Evolutionary conservation across 2,888 invertebrate genomes (phyloP).

Genomic region (Mechanitis messenoides): DNA sequence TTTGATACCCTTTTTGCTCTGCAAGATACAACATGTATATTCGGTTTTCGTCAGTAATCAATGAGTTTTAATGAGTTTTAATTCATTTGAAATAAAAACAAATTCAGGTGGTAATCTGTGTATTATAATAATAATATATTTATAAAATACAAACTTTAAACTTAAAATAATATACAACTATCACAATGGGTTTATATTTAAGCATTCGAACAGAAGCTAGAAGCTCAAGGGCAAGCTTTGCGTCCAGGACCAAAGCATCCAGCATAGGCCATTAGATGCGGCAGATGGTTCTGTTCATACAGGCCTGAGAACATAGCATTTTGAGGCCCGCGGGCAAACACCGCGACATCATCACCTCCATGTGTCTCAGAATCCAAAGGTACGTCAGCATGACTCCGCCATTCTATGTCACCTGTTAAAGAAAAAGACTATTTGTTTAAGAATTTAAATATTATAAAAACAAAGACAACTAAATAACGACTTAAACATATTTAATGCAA

Average conservation of each 20-base stretch:
- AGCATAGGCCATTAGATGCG: constrained; percentile 84
- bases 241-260: constrained; percentile 79
- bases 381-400: constrained; percentile 60
- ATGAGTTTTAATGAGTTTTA: no score
- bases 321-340: constrained; percentile 83
- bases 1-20: not conserved
- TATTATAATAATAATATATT: no score
- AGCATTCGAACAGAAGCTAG: not conserved
- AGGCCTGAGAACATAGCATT: constrained; percentile 84
- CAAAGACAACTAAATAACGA: no score
- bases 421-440: not conserved
- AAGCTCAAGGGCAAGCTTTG: constrained; percentile 43
- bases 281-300: constrained; percentile 86
- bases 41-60: no score
- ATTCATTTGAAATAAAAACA: no score
- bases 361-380: constrained; percentile 81
- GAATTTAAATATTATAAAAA: no score
- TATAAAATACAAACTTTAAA: no score
- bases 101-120: no score
- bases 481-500: no score
- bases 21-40: no score
- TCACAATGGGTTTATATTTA: no score
- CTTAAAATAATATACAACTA: no score
- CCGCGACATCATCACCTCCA: constrained; percentile 86
- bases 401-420: constrained; percentile 36